A percentile compares a stretch with the other conserved stretches of the same genome.
phyloP scores from a whole-genome alignment of 2,797 vertebrate species.

The Zenarchopterus dispar region DNA sequence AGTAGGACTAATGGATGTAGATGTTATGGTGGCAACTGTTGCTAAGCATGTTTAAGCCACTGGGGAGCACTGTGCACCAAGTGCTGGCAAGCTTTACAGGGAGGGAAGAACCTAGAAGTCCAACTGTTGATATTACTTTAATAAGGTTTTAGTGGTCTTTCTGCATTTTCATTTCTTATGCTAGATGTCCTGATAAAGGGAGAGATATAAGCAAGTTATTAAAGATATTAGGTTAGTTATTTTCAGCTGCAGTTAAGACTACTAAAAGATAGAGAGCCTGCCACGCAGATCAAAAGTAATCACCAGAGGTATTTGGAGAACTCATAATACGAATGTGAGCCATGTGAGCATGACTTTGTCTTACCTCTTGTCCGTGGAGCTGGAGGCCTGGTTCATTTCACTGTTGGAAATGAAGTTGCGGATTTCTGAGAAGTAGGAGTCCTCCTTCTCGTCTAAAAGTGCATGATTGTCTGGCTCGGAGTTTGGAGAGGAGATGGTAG shows the following conservation, averaged over 20 bases:
- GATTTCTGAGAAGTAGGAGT: slow-evolving; percentile 99
- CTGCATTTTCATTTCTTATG: slow-evolving; percentile 1
- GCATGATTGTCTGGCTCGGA: slow-evolving; percentile 99
- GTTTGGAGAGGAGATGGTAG: slow-evolving; percentile 94
- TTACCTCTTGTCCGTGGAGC: slow-evolving; percentile 94
- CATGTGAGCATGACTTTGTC: slow-evolving; percentile 24
- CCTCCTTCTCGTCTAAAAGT: slow-evolving; percentile 99
- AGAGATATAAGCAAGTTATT: slow-evolving; percentile 5
- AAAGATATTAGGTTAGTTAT: neutral
- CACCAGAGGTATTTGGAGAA: slow-evolving; percentile 25
- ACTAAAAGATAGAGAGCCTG: slow-evolving; percentile 15
- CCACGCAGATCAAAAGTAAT: slow-evolving; percentile 34
- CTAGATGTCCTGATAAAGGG: neutral
- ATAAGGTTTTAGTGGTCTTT: neutral
- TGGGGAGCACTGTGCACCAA: slow-evolving; percentile 59
- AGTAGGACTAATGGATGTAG: neutral
- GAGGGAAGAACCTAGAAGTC: neutral
- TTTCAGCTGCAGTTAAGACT: slow-evolving; percentile 19
- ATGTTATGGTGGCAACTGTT: neutral
- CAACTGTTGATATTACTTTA: slow-evolving; percentile 13
- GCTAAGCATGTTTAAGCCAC: slow-evolving; percentile 34
- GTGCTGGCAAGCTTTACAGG: neutral
- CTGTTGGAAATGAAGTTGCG: slow-evolving; percentile 99
- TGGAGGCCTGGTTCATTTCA: slow-evolving; percentile 91
- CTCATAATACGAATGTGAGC: slow-evolving; percentile 22